Conservation (phyloP, 2,888 invertebrate genomes). For the Agrotis puta region DNA sequence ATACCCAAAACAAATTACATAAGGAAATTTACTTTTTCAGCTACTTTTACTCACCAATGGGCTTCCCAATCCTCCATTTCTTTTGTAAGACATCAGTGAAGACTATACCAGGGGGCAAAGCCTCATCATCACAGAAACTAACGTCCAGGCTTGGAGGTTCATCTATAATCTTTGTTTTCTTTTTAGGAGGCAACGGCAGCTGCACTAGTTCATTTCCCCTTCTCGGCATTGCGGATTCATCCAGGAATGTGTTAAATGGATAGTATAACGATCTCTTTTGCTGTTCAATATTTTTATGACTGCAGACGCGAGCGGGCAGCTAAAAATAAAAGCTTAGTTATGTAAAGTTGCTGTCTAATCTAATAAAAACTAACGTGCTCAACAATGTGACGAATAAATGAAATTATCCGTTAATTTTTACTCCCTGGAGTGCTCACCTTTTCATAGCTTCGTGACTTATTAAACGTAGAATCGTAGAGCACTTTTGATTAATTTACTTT, state of each 20-base stretch:
- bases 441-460: conserved; percentile 51
- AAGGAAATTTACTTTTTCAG: background rate
- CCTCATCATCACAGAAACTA: conserved; percentile 87
- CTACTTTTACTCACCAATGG: conserved; percentile 92
- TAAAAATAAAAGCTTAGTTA: conserved; percentile 51
- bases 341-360: conserved; percentile 68
- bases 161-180: conserved; percentile 77
- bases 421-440: conserved; percentile 61
- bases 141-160: conserved; percentile 80
- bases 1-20: background rate
- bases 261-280: conserved; percentile 31
- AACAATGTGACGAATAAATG: conserved; percentile 75
- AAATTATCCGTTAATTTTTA: conserved; percentile 73
- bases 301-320: conserved; percentile 18
- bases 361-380: conserved; percentile 75
- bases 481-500: conserved; percentile 33
- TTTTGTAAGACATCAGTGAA: conserved; percentile 95
- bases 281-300: conserved; percentile 7
- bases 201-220: conserved; percentile 80
- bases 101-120: conserved; percentile 93
- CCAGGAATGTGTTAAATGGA: conserved; percentile 37
- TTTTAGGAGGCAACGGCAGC: conserved; percentile 79
- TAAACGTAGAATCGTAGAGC: conserved; percentile 25
- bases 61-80: conserved; percentile 96
- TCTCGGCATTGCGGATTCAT: conserved; percentile 80